These are phyloP conservation scores for Sciurus vulgaris DNA, from an alignment of 2,797 vertebrate genomes.

Conservation along the genomic window DNA sequence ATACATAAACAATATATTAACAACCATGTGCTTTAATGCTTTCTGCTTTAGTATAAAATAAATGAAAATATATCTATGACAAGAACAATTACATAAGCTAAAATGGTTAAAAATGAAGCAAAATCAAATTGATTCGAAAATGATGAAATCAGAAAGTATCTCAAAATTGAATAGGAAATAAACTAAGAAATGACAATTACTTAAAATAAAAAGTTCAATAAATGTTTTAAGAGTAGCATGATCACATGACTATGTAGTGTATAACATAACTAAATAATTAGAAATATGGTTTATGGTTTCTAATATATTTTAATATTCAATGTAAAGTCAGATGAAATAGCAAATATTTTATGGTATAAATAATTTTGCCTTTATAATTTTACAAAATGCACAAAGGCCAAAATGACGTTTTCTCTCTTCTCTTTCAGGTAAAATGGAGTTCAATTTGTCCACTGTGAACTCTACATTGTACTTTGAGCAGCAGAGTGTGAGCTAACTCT, in stretches of 20 bases:
- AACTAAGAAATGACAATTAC: background rate
- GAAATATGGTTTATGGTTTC: background rate
- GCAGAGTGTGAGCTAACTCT: background rate
- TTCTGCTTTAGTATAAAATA: constrained; percentile 74
- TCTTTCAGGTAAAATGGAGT: background rate
- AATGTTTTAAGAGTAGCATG: background rate
- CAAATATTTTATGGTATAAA: background rate
- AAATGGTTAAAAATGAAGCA: background rate
- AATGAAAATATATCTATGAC: constrained; percentile 1
- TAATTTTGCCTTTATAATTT: background rate
- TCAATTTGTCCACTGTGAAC: background rate
- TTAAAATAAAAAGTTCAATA: background rate
- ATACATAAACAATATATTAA: constrained; percentile 14
- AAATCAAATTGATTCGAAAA: background rate
- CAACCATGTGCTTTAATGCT: background rate
- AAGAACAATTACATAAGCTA: background rate
- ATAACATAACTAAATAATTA: background rate
- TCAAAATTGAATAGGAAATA: background rate
- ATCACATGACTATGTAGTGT: too few relatives aligned
- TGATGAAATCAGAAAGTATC: background rate
- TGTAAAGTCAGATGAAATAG: background rate
- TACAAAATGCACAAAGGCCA: background rate
- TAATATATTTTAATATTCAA: background rate
- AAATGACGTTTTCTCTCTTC: background rate
- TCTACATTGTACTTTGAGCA: background rate